phyloP scores from a whole-genome alignment of 2,888 invertebrate species.

The Drosophila falleni region DNA sequence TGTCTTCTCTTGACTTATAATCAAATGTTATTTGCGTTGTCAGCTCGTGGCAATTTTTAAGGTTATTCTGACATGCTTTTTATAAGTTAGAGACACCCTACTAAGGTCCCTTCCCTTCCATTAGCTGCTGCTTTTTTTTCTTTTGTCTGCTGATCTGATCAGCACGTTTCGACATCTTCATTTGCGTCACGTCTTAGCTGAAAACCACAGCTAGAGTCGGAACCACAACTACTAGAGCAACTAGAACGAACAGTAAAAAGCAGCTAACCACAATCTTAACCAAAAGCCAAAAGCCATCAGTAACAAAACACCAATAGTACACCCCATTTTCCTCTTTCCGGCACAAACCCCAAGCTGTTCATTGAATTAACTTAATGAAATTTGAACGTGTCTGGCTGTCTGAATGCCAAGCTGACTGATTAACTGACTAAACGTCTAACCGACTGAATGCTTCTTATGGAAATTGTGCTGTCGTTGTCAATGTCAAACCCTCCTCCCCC shows the following conservation, averaged over 20 bases:
- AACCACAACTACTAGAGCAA: conserved; percentile 18
- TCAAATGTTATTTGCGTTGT: conserved; percentile 35
- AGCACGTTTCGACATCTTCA: conserved; percentile 57
- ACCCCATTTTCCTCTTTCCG: background rate
- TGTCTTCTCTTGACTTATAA: background rate
- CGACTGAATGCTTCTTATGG: conserved; percentile 35
- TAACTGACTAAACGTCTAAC: conserved; percentile 49
- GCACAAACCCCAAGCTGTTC: conserved; percentile 39
- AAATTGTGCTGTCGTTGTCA: conserved; percentile 28
- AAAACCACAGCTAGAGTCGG: conserved; percentile 32
- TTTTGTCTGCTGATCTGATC: conserved; percentile 9
- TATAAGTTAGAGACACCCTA: conserved; percentile 9
- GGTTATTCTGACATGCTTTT: conserved; percentile 19
- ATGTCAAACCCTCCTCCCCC: background rate
- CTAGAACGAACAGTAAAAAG: conserved; percentile 45
- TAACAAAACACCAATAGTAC: conserved; percentile 7
- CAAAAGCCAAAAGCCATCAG: conserved; percentile 15
- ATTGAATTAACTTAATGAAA: conserved; percentile 77
- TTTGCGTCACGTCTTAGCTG: conserved; percentile 57
- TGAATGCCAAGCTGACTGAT: conserved; percentile 52
- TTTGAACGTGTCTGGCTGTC: conserved; percentile 69
- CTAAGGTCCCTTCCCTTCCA: background rate
- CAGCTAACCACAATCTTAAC: conserved; percentile 43
- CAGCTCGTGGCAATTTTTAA: conserved; percentile 32
- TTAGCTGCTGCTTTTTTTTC: too few species aligned